These are phyloP conservation scores for Caenorhabditis remanei DNA, from an alignment of 1,140 invertebrate species.

Conservation along the genomic window DNA sequence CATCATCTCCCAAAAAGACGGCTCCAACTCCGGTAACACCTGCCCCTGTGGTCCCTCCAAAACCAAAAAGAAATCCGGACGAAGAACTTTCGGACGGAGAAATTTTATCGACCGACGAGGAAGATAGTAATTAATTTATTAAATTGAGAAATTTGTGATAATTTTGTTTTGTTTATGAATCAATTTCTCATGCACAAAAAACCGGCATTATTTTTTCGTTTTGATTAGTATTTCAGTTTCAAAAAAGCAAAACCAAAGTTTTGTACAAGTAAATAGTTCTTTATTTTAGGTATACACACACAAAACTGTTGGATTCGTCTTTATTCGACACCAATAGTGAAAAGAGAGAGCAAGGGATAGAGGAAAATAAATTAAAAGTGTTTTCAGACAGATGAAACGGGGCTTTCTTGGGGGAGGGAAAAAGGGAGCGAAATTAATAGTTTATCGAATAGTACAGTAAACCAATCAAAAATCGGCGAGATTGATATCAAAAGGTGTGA, in stretches of 20 bases:
- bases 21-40: slow-evolving; percentile 31
- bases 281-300: slow-evolving; percentile 1
- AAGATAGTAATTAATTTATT: slow-evolving; percentile 12
- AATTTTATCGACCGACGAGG: slow-evolving; percentile 62
- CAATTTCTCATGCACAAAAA: too few relatives aligned
- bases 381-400: neutral
- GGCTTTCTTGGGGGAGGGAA: neutral
- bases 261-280: neutral
- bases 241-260: too few relatives aligned
- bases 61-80: slow-evolving; percentile 52
- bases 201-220: too few relatives aligned
- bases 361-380: slow-evolving; percentile 8
- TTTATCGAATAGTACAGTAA: neutral
- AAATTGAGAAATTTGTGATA: too few relatives aligned
- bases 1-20: neutral
- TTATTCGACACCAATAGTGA: neutral
- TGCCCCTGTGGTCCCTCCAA: neutral
- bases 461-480: slow-evolving; percentile 2
- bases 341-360: neutral
- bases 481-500: neutral
- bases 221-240: too few relatives aligned
- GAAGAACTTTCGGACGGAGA: slow-evolving; percentile 64
- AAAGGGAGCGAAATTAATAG: neutral
- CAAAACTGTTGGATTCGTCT: neutral
- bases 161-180: too few relatives aligned